Evolutionary conservation across 2,888 invertebrate genomes (phyloP).

Genomic region (Drosophila incognita): DNA sequence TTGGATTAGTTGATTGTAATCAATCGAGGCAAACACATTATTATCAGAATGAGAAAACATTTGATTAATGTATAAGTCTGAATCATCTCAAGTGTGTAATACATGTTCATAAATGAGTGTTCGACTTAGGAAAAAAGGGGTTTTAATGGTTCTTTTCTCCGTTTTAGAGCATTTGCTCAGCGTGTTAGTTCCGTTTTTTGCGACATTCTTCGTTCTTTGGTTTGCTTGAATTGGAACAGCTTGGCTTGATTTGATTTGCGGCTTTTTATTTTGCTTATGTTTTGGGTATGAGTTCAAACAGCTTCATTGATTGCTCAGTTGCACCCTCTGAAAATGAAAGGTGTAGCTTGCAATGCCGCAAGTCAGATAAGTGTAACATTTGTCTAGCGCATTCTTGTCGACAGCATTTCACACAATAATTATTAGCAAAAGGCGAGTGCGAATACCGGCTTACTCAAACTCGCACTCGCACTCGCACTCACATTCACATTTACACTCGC

Average conservation of each 20-base stretch:
- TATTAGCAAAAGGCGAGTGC: slow-evolving; percentile 34
- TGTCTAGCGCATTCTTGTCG: slow-evolving; percentile 5
- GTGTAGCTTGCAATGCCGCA: slow-evolving; percentile 25
- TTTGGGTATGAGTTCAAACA: slow-evolving; percentile 6
- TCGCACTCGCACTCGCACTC: background rate
- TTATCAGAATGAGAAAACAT: background rate
- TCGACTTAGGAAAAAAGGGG: background rate
- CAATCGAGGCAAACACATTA: background rate
- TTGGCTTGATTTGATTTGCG: slow-evolving; percentile 60
- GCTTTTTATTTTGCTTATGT: slow-evolving; percentile 5
- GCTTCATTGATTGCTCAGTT: slow-evolving; percentile 45
- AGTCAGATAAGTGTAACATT: slow-evolving; percentile 1
- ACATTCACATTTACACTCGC: background rate
- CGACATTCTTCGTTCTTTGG: background rate
- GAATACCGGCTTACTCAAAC: background rate
- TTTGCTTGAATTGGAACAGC: slow-evolving; percentile 29
- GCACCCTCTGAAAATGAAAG: slow-evolving; percentile 21
- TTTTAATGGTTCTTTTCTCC: background rate
- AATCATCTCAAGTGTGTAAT: slow-evolving; percentile 1
- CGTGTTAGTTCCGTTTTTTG: background rate
- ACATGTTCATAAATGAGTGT: background rate
- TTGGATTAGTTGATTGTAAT: background rate
- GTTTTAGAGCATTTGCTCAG: slow-evolving; percentile 17
- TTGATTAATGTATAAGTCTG: background rate
- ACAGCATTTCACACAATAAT: slow-evolving; percentile 30